Conservation (phyloP, 2,113 vertebrate species). For the Ranitomeya variabilis region DNA sequence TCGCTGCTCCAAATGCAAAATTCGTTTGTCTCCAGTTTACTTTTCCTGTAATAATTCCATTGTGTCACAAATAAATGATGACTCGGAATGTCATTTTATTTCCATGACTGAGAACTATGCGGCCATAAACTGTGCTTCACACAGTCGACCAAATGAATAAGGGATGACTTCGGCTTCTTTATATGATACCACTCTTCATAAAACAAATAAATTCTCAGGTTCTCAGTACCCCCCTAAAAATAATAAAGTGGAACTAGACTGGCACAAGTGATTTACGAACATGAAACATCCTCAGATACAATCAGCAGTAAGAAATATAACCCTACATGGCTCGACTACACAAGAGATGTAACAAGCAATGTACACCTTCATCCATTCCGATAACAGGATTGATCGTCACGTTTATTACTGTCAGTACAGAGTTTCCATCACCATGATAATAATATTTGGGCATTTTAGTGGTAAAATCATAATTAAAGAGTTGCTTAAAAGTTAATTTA, state of each 20-base stretch:
- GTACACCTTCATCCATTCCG: background rate
- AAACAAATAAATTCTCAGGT: slow-evolving; percentile 2
- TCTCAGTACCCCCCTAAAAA: background rate
- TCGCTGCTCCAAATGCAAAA: background rate
- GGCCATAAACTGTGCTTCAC: background rate
- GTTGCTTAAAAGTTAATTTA: background rate
- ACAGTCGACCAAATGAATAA: background rate
- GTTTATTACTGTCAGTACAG: background rate
- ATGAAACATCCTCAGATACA: background rate
- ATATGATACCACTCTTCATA: background rate
- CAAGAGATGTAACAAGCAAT: background rate
- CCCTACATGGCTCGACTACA: background rate
- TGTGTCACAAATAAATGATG: background rate
- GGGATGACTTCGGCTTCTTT: background rate
- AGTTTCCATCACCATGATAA: background rate
- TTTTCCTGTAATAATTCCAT: background rate
- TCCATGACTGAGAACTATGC: background rate
- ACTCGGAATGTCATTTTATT: background rate
- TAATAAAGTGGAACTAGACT: background rate
- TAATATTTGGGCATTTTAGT: background rate
- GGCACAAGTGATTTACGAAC: background rate
- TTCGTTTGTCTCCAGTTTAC: background rate
- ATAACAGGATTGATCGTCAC: background rate
- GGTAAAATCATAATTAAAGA: background rate
- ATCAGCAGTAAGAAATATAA: background rate